Evolutionary conservation across 2,888 invertebrate genomes (phyloP).

Genomic region (Ochlodes sylvanus): DNA sequence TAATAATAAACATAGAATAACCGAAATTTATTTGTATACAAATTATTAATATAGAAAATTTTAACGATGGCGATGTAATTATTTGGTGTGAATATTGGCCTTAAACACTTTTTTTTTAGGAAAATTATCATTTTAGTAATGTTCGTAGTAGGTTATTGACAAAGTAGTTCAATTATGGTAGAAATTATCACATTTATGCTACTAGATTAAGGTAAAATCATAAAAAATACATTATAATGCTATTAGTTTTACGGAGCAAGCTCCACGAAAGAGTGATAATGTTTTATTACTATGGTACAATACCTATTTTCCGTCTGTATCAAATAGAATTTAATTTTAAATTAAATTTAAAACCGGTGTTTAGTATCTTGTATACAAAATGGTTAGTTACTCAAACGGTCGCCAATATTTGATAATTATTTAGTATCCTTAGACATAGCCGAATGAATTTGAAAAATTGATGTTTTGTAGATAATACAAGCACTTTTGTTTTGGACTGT

Average conservation of each 20-base stretch:
- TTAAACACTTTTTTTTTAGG: constrained; percentile 14
- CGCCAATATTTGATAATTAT: constrained; percentile 17
- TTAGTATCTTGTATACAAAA: constrained; percentile 13
- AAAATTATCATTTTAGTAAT: constrained; percentile 18
- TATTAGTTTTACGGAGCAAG: constrained; percentile 31
- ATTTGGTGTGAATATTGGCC: constrained; percentile 12
- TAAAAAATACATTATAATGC: constrained; percentile 45
- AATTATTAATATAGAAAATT: neutral
- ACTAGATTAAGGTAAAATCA: constrained; percentile 48
- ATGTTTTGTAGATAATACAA: constrained; percentile 17
- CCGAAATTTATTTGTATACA: neutral
- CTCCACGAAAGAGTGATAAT: constrained; percentile 33
- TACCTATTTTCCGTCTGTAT: constrained; percentile 30
- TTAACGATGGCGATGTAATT: neutral
- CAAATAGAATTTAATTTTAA: constrained; percentile 12
- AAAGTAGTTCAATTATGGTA: constrained; percentile 37
- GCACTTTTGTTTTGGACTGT: constrained; percentile 35
- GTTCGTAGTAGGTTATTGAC: constrained; percentile 26
- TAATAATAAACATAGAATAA: neutral
- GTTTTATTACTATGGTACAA: constrained; percentile 27
- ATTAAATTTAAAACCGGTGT: neutral
- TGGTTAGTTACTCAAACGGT: constrained; percentile 36
- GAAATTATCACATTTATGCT: constrained; percentile 43
- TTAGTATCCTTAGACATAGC: constrained; percentile 11
- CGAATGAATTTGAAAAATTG: neutral